Evolutionary conservation across 2,113 vertebrate genomes (phyloP).

Genomic region (Eretmochelys imbricata): DNA sequence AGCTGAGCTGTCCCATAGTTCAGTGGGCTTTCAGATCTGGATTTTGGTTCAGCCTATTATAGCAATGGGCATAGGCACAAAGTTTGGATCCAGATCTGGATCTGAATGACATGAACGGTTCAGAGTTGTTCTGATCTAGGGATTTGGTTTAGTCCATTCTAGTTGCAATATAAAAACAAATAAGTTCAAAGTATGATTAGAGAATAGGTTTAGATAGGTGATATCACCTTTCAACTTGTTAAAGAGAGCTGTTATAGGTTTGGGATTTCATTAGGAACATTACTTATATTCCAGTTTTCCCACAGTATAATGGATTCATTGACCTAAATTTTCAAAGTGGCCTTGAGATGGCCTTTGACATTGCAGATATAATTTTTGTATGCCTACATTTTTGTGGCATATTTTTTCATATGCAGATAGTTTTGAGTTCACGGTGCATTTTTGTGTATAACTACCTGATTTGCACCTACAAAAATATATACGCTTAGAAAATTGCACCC

Average conservation of each 20-base stretch:
- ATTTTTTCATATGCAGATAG: background rate
- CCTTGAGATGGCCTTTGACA: slow-evolving; percentile 4
- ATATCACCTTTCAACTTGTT: background rate
- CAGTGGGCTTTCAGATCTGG: slow-evolving; percentile 6
- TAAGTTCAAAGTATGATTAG: background rate
- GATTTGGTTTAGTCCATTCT: background rate
- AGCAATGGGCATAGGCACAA: background rate
- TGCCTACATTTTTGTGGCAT: background rate
- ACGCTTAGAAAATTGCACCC: background rate
- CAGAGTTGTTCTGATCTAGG: background rate
- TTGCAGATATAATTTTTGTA: background rate
- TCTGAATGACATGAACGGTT: background rate
- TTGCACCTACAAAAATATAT: background rate
- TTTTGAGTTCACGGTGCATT: background rate
- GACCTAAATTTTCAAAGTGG: background rate
- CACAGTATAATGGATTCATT: background rate
- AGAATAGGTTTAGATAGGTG: background rate
- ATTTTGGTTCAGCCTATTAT: slow-evolving; percentile 53
- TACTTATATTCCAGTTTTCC: background rate
- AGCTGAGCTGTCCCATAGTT: background rate
- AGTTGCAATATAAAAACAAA: background rate
- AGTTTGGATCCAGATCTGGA: background rate
- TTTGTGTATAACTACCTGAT: background rate
- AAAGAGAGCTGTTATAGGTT: background rate
- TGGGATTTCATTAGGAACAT: background rate